Evolutionary conservation across 2,888 invertebrate genomes (phyloP), one percentile per base, ranked within the genome.

Genomic region (Euclidia mi): DNA sequence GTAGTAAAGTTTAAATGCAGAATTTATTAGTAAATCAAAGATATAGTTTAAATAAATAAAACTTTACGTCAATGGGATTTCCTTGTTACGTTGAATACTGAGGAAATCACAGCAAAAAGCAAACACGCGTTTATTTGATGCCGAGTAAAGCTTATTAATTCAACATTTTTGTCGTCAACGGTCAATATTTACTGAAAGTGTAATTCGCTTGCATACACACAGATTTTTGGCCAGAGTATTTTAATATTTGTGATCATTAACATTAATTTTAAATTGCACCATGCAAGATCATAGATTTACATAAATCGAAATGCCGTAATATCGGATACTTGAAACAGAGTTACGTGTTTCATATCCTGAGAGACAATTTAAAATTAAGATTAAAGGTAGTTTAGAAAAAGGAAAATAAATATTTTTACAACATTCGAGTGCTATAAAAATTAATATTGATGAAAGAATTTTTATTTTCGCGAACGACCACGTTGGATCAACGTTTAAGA

Each of bases 401-500:
- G 53, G 38, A 52, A 63, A 64, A 70, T 56, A 56, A 57, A 60
- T 49, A 50, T 14, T 60, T 71, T 65, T 56, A 68, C 53, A 61
- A 44, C 47, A 50, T 50, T 40, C 38, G 43, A 38, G 41, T 42
- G 58, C 56, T 28, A 51, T 58, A 61, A 64, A 63, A 64, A 55
- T 56, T 52, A 29, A 32, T 52, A 61, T 61, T 47, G 58, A 72
- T 68, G 64, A 61, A 61, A 71, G 59, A 64, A 38, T 43, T 65
- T 47, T 58, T 61, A 44, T 52, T 71, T 63, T 63, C n/a, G 46
- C 29, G 31, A 40, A 40, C 44, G 31, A 55, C 12, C 35, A 28
- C 40, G 60, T 51, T 41, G 34, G 45, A 56, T 56, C 32, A 40
- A 55, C 53, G 40, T 57, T 52, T 46, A 29, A 53, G 20, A 25